Conservation (phyloP, 1,140 invertebrate genomes). For the Drosophila pallidifrons region DNA sequence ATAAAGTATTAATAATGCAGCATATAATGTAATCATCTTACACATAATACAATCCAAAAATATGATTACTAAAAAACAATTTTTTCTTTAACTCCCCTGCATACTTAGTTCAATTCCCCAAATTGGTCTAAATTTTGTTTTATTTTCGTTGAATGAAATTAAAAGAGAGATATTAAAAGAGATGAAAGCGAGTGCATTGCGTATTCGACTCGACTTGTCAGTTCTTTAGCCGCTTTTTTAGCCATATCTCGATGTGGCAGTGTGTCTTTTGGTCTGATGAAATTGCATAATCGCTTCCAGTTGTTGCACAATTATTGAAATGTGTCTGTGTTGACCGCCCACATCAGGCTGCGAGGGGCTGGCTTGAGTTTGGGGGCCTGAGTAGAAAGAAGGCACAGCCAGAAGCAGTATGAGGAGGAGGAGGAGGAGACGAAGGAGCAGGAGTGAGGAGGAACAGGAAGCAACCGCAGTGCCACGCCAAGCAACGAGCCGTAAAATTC, state of each 20-base stretch:
- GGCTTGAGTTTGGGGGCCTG: slow-evolving; percentile 10
- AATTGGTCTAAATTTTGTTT: background rate
- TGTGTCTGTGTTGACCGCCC: slow-evolving; percentile 61
- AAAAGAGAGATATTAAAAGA: background rate
- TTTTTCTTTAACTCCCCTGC: no score
- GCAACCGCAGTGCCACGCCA: slow-evolving; percentile 48
- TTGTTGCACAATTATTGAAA: slow-evolving; percentile 84
- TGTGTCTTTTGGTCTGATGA: slow-evolving; percentile 77
- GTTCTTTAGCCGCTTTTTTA: slow-evolving; percentile 50
- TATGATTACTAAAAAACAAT: no score
- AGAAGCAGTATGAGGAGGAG: background rate
- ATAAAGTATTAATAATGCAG: no score
- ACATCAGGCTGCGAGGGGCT: slow-evolving; percentile 15
- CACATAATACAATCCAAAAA: no score
- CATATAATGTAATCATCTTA: no score
- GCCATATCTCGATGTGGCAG: slow-evolving; percentile 61
- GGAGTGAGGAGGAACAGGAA: background rate
- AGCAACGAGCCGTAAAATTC: slow-evolving; percentile 79
- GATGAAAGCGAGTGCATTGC: background rate
- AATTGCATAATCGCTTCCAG: slow-evolving; percentile 83
- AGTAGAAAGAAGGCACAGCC: background rate
- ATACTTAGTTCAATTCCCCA: background rate
- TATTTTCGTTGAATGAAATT: background rate
- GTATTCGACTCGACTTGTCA: background rate
- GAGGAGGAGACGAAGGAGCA: background rate